These are phyloP conservation scores for Aspidiotus rigidus DNA, from an alignment of 2,888 invertebrate species.

Conservation along the genomic window DNA sequence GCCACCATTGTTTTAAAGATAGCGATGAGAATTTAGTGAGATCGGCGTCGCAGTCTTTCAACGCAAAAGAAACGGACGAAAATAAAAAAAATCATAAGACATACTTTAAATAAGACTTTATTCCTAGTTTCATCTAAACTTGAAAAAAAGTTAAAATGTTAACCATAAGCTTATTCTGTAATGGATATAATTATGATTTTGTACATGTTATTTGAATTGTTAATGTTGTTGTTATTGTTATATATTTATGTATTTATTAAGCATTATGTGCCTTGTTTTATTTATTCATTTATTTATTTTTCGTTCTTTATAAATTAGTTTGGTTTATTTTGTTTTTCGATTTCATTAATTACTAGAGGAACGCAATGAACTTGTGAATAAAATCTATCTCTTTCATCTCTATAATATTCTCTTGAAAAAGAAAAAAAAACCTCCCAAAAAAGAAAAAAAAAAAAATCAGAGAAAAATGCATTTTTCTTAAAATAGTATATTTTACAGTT, in stretches of 20 bases:
- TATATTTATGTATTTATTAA: constrained; percentile 38
- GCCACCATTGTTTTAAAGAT: not conserved
- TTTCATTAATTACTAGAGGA: constrained; percentile 8
- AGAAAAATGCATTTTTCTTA: not conserved
- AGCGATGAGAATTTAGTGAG: not conserved
- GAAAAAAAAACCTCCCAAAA: constrained; percentile 3
- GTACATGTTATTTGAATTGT: constrained; percentile 33
- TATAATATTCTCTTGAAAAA: constrained; percentile 12
- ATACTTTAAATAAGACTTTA: not conserved
- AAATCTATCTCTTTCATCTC: not conserved
- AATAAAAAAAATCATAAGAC: not conserved
- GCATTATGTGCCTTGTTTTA: constrained; percentile 41
- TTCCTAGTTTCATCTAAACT: constrained; percentile 3
- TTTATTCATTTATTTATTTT: too few relatives aligned
- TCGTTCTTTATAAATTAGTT: constrained; percentile 17
- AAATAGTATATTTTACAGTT: constrained; percentile 15
- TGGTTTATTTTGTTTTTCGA: constrained; percentile 17
- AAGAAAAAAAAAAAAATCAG: constrained; percentile 6
- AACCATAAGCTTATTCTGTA: constrained; percentile 31
- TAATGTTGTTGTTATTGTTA: constrained; percentile 34
- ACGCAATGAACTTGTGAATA: not conserved
- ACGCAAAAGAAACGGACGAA: too few relatives aligned
- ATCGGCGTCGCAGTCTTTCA: too few relatives aligned
- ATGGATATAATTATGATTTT: constrained; percentile 21
- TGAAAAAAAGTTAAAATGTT: constrained; percentile 26